Base-by-base conservation (phyloP, 53 echinoderm and acorn worm genomes). In the Temnopleurus reevesii region DNA sequence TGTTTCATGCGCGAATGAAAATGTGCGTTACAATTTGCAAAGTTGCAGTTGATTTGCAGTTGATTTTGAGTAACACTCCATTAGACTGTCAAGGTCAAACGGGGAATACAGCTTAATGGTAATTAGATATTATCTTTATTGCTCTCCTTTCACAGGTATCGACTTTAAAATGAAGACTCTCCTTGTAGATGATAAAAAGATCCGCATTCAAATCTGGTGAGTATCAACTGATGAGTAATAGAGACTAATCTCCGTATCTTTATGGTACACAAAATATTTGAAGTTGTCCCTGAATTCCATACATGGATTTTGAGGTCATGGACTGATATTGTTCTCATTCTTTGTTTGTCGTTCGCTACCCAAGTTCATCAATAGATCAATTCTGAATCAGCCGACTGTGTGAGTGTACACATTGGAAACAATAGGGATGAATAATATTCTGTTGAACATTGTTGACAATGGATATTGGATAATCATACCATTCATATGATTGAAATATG, bases 141-240 rank as follows among this genome's bases (percentile, higher is more conserved):
- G n/a, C n/a, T n/a, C 15, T 1, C 2, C 2, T 5, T 31, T 63
- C 12, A 30, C 91, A 97, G 97, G 97, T 56, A 97, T 97, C 60
- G 97, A 97, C 87, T 97, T 97, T 54, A 97, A 97, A 84, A 97
- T 95, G 97, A 97, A 97, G 89, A 97, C 94, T 1, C 64, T 97
- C 12, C 27, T 89, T 47, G 76, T 97, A 47, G 97, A 93, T 85
- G 94, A 76, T 41, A 92, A 92, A 36, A 91, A 92, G 58, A 91
- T 95, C 30, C 92, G 94, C 81, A 90, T 93, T 29, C 97, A 97
- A 89, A 92, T 97, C 26, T 97, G 97, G 97, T 97, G 89, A 92
- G 95, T 89, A 41, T 1, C 49, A 12, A 3, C 0, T 41, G 41
- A 71, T 71, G 71, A 71, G n/a, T 71, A 71, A 71, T 8, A 25